These are phyloP conservation scores for Nilaparvata lugens DNA, from an alignment of 1,140 invertebrate species.

Conservation along the genomic window DNA sequence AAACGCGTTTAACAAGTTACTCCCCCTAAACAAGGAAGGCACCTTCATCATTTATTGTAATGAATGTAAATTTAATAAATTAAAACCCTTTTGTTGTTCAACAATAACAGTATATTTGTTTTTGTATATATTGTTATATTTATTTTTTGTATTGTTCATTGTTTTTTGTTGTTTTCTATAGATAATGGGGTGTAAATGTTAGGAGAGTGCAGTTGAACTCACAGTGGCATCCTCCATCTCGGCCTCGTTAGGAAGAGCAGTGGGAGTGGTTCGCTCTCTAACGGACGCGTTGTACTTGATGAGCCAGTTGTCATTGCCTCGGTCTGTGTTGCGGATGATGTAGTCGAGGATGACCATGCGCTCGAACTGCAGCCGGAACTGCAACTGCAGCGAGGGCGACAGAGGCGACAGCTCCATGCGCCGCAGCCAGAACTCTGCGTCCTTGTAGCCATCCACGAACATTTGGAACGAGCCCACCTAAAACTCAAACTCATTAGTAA, in stretches of 20 bases:
- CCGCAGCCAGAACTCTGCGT: constrained; percentile 93
- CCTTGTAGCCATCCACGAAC: constrained; percentile 94
- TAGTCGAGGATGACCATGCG: constrained; percentile 95
- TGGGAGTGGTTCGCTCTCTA: constrained; percentile 30
- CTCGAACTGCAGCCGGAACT: constrained; percentile 95
- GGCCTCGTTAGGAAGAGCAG: constrained; percentile 18
- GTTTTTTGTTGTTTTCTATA: too few relatives aligned
- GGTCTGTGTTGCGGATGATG: constrained; percentile 97
- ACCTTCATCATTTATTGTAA: too few relatives aligned
- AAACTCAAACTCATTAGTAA: constrained; percentile 22
- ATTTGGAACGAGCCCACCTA: constrained; percentile 93
- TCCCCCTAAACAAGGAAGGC: too few relatives aligned
- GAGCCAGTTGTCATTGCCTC: constrained; percentile 99
- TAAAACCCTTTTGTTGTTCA: too few relatives aligned
- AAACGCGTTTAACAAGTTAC: too few relatives aligned
- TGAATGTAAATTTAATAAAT: too few relatives aligned
- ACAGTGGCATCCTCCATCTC: constrained; percentile 41
- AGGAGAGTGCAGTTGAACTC: constrained; percentile 15
- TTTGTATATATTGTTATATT: too few relatives aligned
- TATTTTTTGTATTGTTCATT: too few relatives aligned
- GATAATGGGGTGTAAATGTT: too few relatives aligned
- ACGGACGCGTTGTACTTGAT: constrained; percentile 78
- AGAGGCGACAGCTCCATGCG: constrained; percentile 87
- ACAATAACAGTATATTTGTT: too few relatives aligned
- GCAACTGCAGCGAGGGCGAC: constrained; percentile 51